phyloP scores from a whole-genome alignment of 2,113 vertebrate genomes.

The Ciconia stormi region DNA sequence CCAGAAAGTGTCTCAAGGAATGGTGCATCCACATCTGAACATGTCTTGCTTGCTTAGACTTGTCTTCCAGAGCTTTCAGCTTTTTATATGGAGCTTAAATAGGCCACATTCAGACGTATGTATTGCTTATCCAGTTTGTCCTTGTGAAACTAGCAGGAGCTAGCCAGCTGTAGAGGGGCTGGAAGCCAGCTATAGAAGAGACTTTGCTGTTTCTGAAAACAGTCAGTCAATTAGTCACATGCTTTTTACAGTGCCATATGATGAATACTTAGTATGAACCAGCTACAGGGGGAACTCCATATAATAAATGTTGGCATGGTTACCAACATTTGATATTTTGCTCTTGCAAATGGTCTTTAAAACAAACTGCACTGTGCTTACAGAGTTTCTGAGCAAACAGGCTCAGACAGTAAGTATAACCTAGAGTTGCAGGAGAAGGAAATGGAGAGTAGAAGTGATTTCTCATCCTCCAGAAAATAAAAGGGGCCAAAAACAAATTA shows the following conservation, averaged over 20 bases:
- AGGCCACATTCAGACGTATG: background rate
- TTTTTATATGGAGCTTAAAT: background rate
- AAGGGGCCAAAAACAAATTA: background rate
- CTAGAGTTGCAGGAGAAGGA: background rate
- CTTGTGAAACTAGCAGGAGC: background rate
- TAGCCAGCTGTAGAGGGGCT: background rate
- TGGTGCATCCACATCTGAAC: background rate
- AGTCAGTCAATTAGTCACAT: background rate
- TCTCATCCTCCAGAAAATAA: background rate
- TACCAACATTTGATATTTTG: background rate
- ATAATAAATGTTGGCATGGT: background rate
- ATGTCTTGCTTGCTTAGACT: background rate
- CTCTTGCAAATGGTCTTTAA: background rate
- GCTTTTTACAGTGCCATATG: background rate
- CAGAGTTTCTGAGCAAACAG: background rate
- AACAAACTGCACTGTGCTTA: background rate
- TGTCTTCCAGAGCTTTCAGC: background rate
- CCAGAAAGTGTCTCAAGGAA: background rate
- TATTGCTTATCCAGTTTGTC: background rate
- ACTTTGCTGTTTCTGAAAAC: background rate
- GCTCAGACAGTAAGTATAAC: background rate
- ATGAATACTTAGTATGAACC: background rate
- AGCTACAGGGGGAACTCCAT: background rate
- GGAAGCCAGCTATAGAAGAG: background rate
- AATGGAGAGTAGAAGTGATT: background rate